Evolutionary conservation across 1,140 invertebrate species (phyloP).

Genomic region (Platyscapa corneri): DNA sequence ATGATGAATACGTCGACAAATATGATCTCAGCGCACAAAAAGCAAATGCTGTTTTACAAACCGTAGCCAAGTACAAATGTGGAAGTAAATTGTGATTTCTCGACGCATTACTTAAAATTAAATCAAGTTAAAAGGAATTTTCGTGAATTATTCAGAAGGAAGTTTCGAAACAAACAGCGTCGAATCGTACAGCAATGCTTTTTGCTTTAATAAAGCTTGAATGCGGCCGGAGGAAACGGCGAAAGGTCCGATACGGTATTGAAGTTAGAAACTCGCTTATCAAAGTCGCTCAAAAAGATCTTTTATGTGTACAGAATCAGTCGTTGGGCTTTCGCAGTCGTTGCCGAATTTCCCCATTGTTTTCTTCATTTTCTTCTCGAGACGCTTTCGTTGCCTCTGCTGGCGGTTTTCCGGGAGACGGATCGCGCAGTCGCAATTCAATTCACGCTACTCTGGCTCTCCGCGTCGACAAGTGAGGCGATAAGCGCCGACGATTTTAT

Average conservation of each 20-base stretch:
- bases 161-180: no score
- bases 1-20: no score
- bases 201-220: no score
- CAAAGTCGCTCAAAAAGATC: neutral
- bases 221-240: no score
- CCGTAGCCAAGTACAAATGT: neutral
- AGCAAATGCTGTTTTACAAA: no score
- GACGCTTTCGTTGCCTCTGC: conserved; percentile 3
- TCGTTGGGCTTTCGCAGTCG: conserved; percentile 48
- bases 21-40: no score
- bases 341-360: conserved; percentile 32
- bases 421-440: conserved; percentile 17
- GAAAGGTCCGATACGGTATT: no score
- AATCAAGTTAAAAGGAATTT: no score
- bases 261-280: neutral
- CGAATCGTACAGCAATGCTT: no score
- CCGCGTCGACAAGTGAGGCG: conserved; percentile 19
- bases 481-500: conserved; percentile 51
- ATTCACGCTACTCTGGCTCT: conserved; percentile 25
- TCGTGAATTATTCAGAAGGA: no score
- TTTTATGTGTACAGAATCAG: conserved; percentile 12
- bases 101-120: no score
- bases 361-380: neutral
- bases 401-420: no score
- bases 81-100: neutral